These are phyloP conservation scores for Tricholauxania praeusta DNA, from an alignment of 2,888 invertebrate species.

Conservation along the genomic window DNA sequence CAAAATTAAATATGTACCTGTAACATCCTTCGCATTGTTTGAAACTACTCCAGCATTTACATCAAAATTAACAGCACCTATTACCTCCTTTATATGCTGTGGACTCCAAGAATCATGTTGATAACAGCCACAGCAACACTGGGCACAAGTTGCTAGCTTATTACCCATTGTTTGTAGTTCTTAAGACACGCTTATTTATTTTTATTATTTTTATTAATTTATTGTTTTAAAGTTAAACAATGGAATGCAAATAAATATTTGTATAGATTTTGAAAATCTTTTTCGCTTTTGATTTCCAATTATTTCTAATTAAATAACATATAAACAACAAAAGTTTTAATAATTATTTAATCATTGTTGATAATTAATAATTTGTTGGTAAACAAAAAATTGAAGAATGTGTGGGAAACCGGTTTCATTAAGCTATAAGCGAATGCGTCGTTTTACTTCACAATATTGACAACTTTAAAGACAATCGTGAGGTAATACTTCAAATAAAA, in stretches of 20 bases:
- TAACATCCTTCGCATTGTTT: slow-evolving; percentile 16
- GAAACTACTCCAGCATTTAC: slow-evolving; percentile 36
- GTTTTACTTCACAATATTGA: no score
- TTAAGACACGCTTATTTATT: not conserved
- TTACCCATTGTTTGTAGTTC: slow-evolving; percentile 47
- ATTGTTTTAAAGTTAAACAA: no score
- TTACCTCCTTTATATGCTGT: slow-evolving; percentile 10
- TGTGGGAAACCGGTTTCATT: no score
- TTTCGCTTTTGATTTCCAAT: slow-evolving; percentile 11
- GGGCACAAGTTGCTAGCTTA: slow-evolving; percentile 39
- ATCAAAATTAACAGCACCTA: slow-evolving; percentile 47
- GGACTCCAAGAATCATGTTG: slow-evolving; percentile 38
- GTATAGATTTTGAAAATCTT: slow-evolving; percentile 16
- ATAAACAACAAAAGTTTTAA: not conserved
- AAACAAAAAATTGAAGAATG: no score
- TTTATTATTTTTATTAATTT: no score
- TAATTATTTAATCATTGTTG: no score
- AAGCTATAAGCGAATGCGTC: no score
- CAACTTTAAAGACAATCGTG: no score
- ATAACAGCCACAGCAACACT: slow-evolving; percentile 24
- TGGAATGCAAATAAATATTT: slow-evolving; percentile 1
- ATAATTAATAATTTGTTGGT: no score
- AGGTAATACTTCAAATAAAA: no score
- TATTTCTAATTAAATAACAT: not conserved
- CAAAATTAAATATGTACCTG: slow-evolving; percentile 25